Conservation (phyloP, 2,888 invertebrate genomes). For the Philereme transversata region DNA sequence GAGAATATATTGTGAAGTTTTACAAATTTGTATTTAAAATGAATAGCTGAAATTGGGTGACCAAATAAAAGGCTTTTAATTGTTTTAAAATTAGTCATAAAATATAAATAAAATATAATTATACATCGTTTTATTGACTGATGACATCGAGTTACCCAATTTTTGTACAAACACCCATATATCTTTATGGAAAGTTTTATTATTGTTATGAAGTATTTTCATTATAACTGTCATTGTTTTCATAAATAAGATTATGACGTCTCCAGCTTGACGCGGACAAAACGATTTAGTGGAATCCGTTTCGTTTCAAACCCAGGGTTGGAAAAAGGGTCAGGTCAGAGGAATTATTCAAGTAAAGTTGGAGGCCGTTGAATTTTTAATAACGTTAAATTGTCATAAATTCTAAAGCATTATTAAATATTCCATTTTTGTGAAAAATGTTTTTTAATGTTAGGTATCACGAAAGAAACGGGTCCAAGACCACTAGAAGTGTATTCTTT, state of each 20-base stretch:
- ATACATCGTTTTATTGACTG: no score
- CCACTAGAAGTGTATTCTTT: conserved; percentile 3
- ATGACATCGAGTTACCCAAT: no score
- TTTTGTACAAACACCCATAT: not conserved
- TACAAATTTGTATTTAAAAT: no score
- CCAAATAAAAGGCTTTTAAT: no score
- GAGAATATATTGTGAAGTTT: no score
- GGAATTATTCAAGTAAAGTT: conserved; percentile 53
- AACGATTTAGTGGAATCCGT: conserved; percentile 63
- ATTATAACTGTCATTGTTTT: conserved; percentile 72
- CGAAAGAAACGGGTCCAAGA: conserved; percentile 4
- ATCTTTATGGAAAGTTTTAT: conserved; percentile 45
- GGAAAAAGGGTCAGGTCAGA: conserved; percentile 49
- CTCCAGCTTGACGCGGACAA: conserved; percentile 61
- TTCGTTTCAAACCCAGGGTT: conserved; percentile 50
- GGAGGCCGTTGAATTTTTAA: conserved; percentile 54
- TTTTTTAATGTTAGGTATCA: conserved; percentile 1
- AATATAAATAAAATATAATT: no score
- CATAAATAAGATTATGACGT: conserved; percentile 63
- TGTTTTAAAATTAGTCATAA: no score
- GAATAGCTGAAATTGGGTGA: no score
- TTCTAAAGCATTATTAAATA: conserved; percentile 37
- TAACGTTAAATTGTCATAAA: conserved; percentile 50
- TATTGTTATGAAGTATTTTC: conserved; percentile 67
- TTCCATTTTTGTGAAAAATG: conserved; percentile 8